Evolutionary conservation across 2,888 invertebrate genomes (phyloP).

Genomic region (Thymelicus sylvestris): DNA sequence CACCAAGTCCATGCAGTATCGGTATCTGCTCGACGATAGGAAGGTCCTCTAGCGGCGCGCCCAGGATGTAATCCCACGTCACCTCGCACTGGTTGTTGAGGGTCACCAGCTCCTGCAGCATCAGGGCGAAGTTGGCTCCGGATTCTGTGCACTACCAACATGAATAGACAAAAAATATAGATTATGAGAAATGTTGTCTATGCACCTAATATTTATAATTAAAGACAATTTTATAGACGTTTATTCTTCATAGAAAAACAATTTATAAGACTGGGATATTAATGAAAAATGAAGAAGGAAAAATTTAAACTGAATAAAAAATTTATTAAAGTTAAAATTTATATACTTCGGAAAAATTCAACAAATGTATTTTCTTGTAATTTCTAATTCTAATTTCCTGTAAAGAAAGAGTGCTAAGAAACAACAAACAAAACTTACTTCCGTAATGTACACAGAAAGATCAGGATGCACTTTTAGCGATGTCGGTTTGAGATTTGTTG

Average conservation of each 20-base stretch:
- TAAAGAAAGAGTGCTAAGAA: no score
- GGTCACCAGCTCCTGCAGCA: slow-evolving; percentile 88
- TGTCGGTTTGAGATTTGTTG: slow-evolving; percentile 67
- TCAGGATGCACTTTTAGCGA: slow-evolving; percentile 70
- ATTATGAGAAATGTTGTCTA: no score
- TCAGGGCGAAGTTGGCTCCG: slow-evolving; percentile 85
- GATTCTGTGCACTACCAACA: slow-evolving; percentile 67
- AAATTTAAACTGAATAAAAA: no score
- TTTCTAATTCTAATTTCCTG: no score
- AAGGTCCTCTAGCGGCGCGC: slow-evolving; percentile 89
- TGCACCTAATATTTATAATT: no score
- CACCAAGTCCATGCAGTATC: slow-evolving; percentile 88
- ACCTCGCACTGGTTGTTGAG: slow-evolving; percentile 91
- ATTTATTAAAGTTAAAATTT: no score
- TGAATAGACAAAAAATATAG: background rate
- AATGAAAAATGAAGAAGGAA: no score
- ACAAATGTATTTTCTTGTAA: no score
- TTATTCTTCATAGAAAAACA: no score
- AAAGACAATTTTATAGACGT: no score
- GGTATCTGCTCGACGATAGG: slow-evolving; percentile 94
- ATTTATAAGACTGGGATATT: no score
- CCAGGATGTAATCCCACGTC: slow-evolving; percentile 88
- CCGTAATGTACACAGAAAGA: slow-evolving; percentile 70
- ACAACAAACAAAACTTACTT: slow-evolving; percentile 55
- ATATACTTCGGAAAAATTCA: no score